Evolutionary conservation across 2,888 invertebrate species (phyloP), one percentile per base, ranked within the genome.

Genomic region (Lochmaea crataegi): DNA sequence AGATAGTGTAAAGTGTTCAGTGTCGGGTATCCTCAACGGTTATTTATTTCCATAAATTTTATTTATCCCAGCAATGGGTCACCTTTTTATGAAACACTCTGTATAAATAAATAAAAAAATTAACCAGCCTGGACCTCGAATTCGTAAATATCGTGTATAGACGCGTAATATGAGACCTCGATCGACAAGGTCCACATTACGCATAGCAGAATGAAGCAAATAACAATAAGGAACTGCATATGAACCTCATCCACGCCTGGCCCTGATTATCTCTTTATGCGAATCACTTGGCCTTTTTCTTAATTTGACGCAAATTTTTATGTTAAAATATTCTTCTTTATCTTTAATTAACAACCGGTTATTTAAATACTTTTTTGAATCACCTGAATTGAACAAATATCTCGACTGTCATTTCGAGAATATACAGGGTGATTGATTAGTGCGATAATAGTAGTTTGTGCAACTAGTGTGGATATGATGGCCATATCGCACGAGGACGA

Each of bases 221-320:
- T 80, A 81, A 82, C 81, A 84, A 84, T 84, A 83, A 84, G 84
- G 84, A 84, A 84, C 83, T 83, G 82, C 81, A 83, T 70, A 74
- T 77, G 66, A 68, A 66, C 71, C 68, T 69, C 79, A 78, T 82
- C 82, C 80, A 82, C 80, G 81, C 80, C 79, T 79, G 81, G 77
- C 82, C 82, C 79, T 83, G 82, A 81, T 79, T 78, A 72, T 78
- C 79, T 77, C 68, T 77, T 79, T 76, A 80, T 75, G 78, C 74
- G 66, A 56, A 38, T 60, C 48, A 38, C 11, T 70, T 63, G 64
- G 57, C 70, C 64, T 64, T 57, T 65, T 70, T 32, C 9, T 56
- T 53, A 53, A 53, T 53, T 53, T 16, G n/a, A 51, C 51, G 51
- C 51, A 51, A 14, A 48, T 48, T 48, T 48, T 14, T 18, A 53